Percentiles rank a stretch among this genome's conserved stretches.
Conservation (phyloP, 2,797 vertebrate genomes). For the Melanotaenia parkinsoni region DNA sequence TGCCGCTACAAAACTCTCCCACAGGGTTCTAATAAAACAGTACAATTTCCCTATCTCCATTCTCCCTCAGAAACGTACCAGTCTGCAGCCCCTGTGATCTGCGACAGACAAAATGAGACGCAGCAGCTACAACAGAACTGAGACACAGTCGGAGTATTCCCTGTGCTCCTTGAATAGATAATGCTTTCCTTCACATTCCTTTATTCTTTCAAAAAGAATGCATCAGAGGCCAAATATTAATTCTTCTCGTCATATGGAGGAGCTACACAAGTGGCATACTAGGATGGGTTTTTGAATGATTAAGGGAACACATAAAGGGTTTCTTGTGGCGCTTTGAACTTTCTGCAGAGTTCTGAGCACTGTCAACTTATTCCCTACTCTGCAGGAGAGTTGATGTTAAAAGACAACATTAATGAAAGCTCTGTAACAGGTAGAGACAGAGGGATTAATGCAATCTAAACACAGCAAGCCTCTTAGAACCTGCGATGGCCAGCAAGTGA, state of each 20-base stretch:
- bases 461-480: constrained; percentile 70
- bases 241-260: constrained; percentile 82
- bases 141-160: constrained; percentile 81
- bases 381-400: constrained; percentile 83
- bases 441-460: constrained; percentile 82
- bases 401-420: constrained; percentile 85
- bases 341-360: constrained; percentile 74
- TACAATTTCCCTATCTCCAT: constrained; percentile 77
- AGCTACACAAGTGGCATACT: constrained; percentile 83
- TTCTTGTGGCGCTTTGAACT: constrained; percentile 84
- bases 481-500: constrained; percentile 70
- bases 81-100: constrained; percentile 84
- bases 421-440: constrained; percentile 85
- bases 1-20: constrained; percentile 85
- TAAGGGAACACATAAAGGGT: constrained; percentile 87
- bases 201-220: constrained; percentile 88
- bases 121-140: constrained; percentile 83
- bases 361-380: constrained; percentile 83
- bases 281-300: constrained; percentile 85
- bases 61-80: constrained; percentile 74
- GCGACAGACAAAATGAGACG: constrained; percentile 85
- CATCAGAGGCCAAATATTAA: constrained; percentile 89
- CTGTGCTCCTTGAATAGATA: constrained; percentile 86
- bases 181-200: constrained; percentile 85
- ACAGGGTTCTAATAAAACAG: constrained; percentile 81